phyloP scores from a whole-genome alignment of 2,113 vertebrate genomes.

The Sus scrofa region T2T-Sscrofa CM000822.6:63956001-63956500 shows the following conservation, averaged over 20 bases:
- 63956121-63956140: too few species aligned
- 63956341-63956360: background rate
- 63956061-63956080: too few species aligned
- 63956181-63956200: too few species aligned
- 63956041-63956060: too few species aligned
- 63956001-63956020: too few species aligned
- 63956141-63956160: too few species aligned
- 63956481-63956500: background rate
- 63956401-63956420: background rate
- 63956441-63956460: background rate
- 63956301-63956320: background rate
- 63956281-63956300: background rate
- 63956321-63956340: background rate
- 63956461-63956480: fast-evolving
- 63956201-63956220: too few species aligned
- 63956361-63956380: background rate
- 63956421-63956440: too few species aligned
- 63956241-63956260: background rate
- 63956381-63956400: background rate
- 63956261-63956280: background rate
- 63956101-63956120: too few species aligned
- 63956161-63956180: too few species aligned
- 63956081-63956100: too few species aligned
- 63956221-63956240: too few species aligned
- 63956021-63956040: background rate